Base-by-base conservation (phyloP, 2,888 invertebrate genomes). In the Parochlus steinenii region DNA sequence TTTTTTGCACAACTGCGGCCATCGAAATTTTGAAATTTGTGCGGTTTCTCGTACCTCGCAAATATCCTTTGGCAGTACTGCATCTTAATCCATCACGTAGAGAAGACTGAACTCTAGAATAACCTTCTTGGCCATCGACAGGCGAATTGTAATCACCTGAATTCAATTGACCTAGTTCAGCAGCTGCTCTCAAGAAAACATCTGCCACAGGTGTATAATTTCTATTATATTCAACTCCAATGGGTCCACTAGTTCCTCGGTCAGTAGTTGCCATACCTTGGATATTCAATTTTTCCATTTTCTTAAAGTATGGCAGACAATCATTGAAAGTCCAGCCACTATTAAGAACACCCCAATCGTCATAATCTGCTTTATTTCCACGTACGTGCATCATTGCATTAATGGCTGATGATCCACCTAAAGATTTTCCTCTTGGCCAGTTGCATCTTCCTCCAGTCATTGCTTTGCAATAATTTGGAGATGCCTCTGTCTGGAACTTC, bases 331-430 rank as follows among this genome's bases (percentile, higher is more conserved):
- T 65, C 92, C 92, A 92, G 2, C 80, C 87, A 3, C 22, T n/a
- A 10, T 24, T 22, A 15, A 19, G 16, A 16, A 16, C 8, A 8
- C 71, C 77, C 90, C 90, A 92, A n/a, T 64, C 60, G 48, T 92
- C 83, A 52, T 86, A 92, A 51, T 90, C 90, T 67, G 69, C n/a
- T 15, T 17, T 12, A 50, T 90, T 86, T 0, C 89, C 90, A 34
- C 90, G 63, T 0, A 87, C 64, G 48, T 89, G 89, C 39, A 85
- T 63, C 89, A 92, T 89, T 12, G 86, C 89, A 52, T 90, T 90
- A 3, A 89, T 58, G 2, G 77, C 77, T 47, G 85, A 83, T 8
- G 75, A 76, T 0, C 90, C 90, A 15, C 77, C 77, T 14, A 83
- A 60, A 5, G 77, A 74, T 60, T 77, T 80, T 1, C 78, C 86